Evolutionary conservation across 2,797 vertebrate species (phyloP).

Genomic region (Eurystomus glaucurus): DNA sequence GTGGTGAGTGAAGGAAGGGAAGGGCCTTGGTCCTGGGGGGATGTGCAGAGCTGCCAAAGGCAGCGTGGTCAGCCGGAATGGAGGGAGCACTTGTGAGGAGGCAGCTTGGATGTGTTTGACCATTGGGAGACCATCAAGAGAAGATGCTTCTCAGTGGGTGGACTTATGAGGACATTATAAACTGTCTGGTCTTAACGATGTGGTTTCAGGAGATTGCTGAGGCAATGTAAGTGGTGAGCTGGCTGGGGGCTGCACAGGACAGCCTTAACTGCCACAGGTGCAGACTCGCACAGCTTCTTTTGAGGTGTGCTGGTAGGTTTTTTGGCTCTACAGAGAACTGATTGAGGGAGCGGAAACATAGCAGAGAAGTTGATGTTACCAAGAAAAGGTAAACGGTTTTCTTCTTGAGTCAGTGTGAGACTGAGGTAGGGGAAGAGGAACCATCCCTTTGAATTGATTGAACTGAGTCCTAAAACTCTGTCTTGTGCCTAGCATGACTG

Average conservation of each 20-base stretch:
- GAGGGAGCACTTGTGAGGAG: not conserved
- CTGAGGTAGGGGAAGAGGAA: not conserved
- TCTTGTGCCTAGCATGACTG: not conserved
- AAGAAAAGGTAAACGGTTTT: not conserved
- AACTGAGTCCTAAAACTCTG: not conserved
- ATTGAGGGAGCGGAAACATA: not conserved
- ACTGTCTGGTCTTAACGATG: accelerated
- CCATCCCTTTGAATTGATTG: not conserved
- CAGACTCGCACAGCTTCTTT: accelerated
- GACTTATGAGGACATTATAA: not conserved
- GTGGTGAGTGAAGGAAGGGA: not conserved
- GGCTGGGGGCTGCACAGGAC: not conserved
- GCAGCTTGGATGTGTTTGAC: not conserved
- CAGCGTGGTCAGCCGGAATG: not conserved
- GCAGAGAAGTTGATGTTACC: not conserved
- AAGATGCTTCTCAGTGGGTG: not conserved
- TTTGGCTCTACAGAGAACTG: not conserved
- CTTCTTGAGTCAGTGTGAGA: not conserved
- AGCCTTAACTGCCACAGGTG: not conserved
- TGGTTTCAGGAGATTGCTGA: not conserved
- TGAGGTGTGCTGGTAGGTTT: not conserved
- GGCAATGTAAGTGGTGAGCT: accelerated
- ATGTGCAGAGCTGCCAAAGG: not conserved
- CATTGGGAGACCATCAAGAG: not conserved
- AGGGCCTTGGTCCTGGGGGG: too few species aligned